Conservation (phyloP, 2,888 invertebrate genomes). For the Sylvicola cinctus region DNA sequence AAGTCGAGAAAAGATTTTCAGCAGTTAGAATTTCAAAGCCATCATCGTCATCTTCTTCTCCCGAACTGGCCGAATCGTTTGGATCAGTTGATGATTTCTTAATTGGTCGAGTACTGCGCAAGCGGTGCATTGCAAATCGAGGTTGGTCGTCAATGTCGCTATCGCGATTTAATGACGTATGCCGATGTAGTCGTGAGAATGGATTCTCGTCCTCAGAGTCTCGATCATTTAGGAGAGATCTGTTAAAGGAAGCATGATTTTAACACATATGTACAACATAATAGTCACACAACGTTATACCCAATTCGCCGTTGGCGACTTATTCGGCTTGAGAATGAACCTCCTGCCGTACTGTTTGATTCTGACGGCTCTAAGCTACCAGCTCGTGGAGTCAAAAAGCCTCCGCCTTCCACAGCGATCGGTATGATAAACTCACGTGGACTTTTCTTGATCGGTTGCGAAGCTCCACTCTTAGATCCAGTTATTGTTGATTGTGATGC, state of each 20-base stretch:
- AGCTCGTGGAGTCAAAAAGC: conserved; percentile 39
- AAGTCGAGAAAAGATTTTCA: conserved; percentile 73
- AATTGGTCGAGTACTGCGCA: conserved; percentile 47
- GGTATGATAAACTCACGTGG: conserved; percentile 83
- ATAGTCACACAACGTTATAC: too few species aligned
- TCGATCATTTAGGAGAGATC: conserved; percentile 42
- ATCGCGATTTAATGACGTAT: conserved; percentile 33
- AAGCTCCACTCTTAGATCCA: conserved; percentile 19
- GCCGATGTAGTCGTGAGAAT: conserved; percentile 34
- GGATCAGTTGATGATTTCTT: conserved; percentile 35
- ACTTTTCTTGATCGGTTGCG: conserved; percentile 66
- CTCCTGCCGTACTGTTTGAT: conserved; percentile 28
- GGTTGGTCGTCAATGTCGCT: conserved; percentile 34
- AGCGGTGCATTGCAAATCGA: conserved; percentile 37
- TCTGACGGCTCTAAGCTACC: conserved; percentile 60
- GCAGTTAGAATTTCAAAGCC: conserved; percentile 81
- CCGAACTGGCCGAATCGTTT: conserved; percentile 72
- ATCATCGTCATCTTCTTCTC: conserved; percentile 74
- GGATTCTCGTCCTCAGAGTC: conserved; percentile 47
- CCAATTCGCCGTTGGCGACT: conserved; percentile 42
- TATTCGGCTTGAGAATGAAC: conserved; percentile 22
- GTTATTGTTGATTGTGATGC: conserved; percentile 16
- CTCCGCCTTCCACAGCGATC: conserved; percentile 81
- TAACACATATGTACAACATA: neutral
- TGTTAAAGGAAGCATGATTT: conserved; percentile 12